Conservation (phyloP, 2,888 invertebrate species). For the Nephrotoma appendiculata region DNA sequence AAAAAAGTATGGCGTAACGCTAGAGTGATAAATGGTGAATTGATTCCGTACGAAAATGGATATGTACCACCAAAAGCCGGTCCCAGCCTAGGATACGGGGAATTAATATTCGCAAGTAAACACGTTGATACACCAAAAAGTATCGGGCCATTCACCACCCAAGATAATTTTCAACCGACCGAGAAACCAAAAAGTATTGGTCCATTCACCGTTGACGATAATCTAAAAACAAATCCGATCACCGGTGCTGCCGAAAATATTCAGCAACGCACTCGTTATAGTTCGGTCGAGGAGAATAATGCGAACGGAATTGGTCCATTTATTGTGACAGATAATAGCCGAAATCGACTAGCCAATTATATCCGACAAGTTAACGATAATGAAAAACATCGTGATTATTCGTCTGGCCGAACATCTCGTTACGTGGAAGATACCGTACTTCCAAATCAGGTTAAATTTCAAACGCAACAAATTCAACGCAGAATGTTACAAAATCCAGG, state of each 20-base stretch:
- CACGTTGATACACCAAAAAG: neutral
- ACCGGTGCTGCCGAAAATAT: neutral
- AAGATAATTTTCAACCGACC: constrained; percentile 40
- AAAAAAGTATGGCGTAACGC: constrained; percentile 80
- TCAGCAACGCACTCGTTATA: constrained; percentile 19
- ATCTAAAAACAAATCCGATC: constrained; percentile 28
- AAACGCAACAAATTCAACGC: constrained; percentile 43
- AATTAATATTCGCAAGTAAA: constrained; percentile 8
- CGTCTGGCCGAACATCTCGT: constrained; percentile 35
- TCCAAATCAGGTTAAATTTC: constrained; percentile 26
- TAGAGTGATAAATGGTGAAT: constrained; percentile 69
- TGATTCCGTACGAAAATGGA: constrained; percentile 59
- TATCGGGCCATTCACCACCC: constrained; percentile 44
- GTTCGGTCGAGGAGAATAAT: constrained; percentile 22
- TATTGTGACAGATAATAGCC: constrained; percentile 46
- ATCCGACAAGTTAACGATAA: constrained; percentile 52
- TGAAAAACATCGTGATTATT: constrained; percentile 45
- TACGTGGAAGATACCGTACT: constrained; percentile 33
- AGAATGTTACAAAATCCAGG: constrained; percentile 57
- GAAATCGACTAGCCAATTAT: constrained; percentile 43
- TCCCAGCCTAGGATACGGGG: constrained; percentile 11
- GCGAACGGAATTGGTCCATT: constrained; percentile 42
- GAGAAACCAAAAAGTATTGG: constrained; percentile 24
- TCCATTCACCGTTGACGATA: constrained; percentile 46
- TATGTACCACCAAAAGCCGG: constrained; percentile 46